Evolutionary conservation across 1,140 invertebrate species (phyloP), one percentile per base, ranked within the genome.

Genomic region (Lordiphosa mommai): DNA sequence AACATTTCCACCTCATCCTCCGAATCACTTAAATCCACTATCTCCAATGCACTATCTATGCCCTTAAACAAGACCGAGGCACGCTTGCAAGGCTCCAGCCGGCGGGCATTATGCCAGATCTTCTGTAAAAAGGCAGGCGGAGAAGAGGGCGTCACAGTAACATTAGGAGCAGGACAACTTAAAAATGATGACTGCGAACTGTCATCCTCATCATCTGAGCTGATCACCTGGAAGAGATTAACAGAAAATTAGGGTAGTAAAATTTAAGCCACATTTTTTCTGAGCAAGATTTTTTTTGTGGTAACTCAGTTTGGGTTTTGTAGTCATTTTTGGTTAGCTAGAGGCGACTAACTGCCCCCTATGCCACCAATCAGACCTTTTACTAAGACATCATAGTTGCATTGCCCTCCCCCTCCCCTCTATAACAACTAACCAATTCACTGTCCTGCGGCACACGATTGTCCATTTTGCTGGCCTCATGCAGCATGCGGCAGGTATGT

Each of bases 341-440:
- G 13, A 43, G 33, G 72, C 84, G 77, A 86, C 82, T 86, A 76
- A 86, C 71, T 77, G 69, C 72, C 56, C 33, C 32, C 60, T 29
- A 40, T 13, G 48, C 16, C 43, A 55, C 63, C 46, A 66, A 86
- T 86, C 82, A 86, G 72, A 86, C 82, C 82, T 86, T 86, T 86
- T 86, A 86, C 82, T 73, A 38, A 71, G 10, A 73, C 82, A 86
- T 86, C 82, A 86, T 73, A 5, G 47, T 70, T 30, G 30, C 5
- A 23, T 13, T 16, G 9, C 17, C 29, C 32, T 13, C 2, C 30
- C 10, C 4, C 34, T n/a, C 13, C 14, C 9, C 17, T n/a, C 29
- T 30, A 3, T 2, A 23, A 16, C n/a, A 36, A 72, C 71, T 72
- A 27, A 84, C 77, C 52, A 77, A 33, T 38, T 72, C 68, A 16